Evolutionary conservation across 2,797 vertebrate genomes (phyloP).

Genomic region (Rhincodon typus): DNA sequence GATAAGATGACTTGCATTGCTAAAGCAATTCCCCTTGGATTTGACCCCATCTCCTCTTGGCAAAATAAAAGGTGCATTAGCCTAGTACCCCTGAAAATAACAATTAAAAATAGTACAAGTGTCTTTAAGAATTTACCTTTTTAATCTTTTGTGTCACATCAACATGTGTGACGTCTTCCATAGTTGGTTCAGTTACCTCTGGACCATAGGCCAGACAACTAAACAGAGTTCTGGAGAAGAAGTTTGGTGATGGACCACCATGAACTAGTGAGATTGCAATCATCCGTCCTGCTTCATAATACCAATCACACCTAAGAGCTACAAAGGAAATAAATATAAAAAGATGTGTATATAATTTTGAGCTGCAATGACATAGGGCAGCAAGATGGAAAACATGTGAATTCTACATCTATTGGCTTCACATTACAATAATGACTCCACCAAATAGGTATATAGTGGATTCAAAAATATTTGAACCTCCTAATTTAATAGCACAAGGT

Average conservation of each 20-base stretch:
- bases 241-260: constrained; percentile 67
- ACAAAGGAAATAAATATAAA: constrained; percentile 46
- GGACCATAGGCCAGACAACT: constrained; percentile 74
- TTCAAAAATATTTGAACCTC: background rate
- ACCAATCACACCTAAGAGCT: constrained; percentile 81
- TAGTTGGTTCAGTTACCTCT: constrained; percentile 60
- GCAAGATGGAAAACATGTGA: background rate
- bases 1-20: background rate
- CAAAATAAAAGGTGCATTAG: background rate
- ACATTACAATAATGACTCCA: background rate
- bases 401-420: background rate
- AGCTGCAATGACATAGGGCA: background rate
- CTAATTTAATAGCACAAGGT: background rate
- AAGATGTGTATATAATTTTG: background rate
- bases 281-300: constrained; percentile 82
- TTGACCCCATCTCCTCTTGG: background rate
- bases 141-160: constrained; percentile 59
- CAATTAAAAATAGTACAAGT: background rate
- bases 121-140: constrained; percentile 56
- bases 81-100: background rate
- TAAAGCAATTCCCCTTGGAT: background rate
- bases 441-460: background rate
- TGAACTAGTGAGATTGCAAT: constrained; percentile 78
- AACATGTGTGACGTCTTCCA: constrained; percentile 72
- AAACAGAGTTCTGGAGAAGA: constrained; percentile 80